Conservation (phyloP, 1,140 invertebrate genomes). For the Drosophila nasuta region DNA sequence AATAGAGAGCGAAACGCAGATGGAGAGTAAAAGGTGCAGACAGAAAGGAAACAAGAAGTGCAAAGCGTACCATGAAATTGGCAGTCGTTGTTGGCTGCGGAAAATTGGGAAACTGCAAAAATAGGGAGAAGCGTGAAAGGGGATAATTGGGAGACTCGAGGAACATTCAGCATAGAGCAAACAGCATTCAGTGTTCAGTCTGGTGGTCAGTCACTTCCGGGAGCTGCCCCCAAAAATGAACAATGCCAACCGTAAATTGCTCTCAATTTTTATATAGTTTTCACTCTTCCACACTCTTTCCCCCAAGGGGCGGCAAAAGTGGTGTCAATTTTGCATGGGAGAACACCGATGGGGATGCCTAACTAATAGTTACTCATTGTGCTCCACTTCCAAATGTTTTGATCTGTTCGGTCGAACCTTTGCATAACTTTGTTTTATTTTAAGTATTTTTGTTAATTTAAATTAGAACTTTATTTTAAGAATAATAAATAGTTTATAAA, state of each 20-base stretch:
- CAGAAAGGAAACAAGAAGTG: constrained; percentile 28
- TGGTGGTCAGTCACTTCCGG: constrained; percentile 29
- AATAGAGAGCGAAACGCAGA: constrained; percentile 5
- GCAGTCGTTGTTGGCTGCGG: constrained; percentile 45
- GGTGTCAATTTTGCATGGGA: constrained; percentile 62
- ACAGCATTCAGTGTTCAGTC: constrained; percentile 11
- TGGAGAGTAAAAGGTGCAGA: constrained; percentile 2
- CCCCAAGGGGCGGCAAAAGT: constrained; percentile 49
- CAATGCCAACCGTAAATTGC: constrained; percentile 61
- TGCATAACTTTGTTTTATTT: no score
- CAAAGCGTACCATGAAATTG: constrained; percentile 70
- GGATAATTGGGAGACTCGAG: not conserved
- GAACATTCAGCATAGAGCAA: not conserved
- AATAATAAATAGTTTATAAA: no score
- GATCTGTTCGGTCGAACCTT: no score
- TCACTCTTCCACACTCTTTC: constrained; percentile 8
- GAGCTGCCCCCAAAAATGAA: constrained; percentile 19
- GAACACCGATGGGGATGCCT: constrained; percentile 8
- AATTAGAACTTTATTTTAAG: no score
- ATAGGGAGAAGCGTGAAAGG: not conserved
- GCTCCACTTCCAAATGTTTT: no score
- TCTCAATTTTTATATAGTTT: constrained; percentile 76
- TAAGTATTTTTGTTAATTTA: no score
- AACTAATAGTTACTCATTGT: no score
- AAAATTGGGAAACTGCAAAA: constrained; percentile 7